These are phyloP conservation scores for Galerucella nymphaeae DNA, from an alignment of 2,888 invertebrate species.

Conservation along the genomic window DNA sequence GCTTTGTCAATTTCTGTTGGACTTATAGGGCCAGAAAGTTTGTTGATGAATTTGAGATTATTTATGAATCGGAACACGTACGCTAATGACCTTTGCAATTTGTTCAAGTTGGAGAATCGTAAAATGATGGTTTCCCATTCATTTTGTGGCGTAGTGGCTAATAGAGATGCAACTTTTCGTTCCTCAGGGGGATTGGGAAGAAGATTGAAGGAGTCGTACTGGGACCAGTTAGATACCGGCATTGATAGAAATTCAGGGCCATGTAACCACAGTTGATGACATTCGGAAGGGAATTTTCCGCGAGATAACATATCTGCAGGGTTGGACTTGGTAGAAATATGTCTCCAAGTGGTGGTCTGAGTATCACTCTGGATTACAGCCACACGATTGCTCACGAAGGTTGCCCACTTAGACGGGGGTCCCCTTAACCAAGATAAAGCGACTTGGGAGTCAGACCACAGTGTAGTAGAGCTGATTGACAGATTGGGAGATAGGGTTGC, in stretches of 20 bases:
- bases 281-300: not conserved
- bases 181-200: not conserved
- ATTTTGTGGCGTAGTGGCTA: not conserved
- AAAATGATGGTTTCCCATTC: not conserved
- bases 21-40: not conserved
- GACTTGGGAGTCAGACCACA: conserved; percentile 1
- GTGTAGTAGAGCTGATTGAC: not conserved
- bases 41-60: not conserved
- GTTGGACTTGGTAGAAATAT: not conserved
- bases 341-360: conserved; percentile 1
- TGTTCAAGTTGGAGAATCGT: conserved; percentile 2
- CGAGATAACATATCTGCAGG: not conserved
- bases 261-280: not conserved
- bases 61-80: not conserved
- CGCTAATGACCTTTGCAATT: conserved; percentile 3
- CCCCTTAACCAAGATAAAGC: conserved; percentile 5
- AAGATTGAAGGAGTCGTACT: not conserved
- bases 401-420: conserved; percentile 3
- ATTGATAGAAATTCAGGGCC: not conserved
- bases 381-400: conserved; percentile 4
- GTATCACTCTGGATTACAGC: conserved; percentile 4
- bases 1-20: not conserved
- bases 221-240: not conserved
- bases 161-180: not conserved
- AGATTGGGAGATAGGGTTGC: not conserved